Conservation (phyloP, 2,113 vertebrate genomes). For the Excalfactoria chinensis region DNA sequence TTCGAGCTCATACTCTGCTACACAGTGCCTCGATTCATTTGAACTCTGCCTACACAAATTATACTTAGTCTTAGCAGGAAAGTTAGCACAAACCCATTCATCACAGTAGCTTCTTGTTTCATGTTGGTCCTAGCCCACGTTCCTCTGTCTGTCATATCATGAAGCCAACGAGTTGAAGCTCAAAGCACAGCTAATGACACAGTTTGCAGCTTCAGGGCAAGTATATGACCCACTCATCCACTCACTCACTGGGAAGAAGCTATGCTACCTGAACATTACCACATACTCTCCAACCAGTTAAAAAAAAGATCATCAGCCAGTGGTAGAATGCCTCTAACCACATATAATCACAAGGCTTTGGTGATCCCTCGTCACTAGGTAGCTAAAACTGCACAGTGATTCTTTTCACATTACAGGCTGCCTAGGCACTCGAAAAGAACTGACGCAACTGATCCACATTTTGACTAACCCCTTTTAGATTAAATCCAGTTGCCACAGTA, state of each 20-base stretch:
- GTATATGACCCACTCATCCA: background rate
- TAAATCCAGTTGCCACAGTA: background rate
- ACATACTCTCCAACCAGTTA: background rate
- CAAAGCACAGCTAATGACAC: background rate
- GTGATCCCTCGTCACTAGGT: fast-evolving
- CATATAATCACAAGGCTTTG: background rate
- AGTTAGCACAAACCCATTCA: background rate
- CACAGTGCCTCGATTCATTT: background rate
- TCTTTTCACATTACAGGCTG: background rate
- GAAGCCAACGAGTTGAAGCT: background rate
- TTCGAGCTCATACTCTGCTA: background rate
- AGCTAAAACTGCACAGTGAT: background rate
- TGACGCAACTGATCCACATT: background rate
- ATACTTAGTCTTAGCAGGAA: background rate
- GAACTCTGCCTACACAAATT: background rate
- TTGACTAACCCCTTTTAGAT: background rate
- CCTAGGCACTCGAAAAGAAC: background rate
- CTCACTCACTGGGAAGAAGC: background rate
- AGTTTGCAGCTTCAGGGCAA: background rate
- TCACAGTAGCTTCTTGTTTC: no score
- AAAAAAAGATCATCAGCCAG: background rate
- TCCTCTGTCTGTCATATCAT: background rate
- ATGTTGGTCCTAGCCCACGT: background rate
- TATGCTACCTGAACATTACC: background rate
- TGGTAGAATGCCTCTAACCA: background rate